Base-by-base conservation (phyloP, 2,797 vertebrate genomes). In the Molossus molossus region DNA sequence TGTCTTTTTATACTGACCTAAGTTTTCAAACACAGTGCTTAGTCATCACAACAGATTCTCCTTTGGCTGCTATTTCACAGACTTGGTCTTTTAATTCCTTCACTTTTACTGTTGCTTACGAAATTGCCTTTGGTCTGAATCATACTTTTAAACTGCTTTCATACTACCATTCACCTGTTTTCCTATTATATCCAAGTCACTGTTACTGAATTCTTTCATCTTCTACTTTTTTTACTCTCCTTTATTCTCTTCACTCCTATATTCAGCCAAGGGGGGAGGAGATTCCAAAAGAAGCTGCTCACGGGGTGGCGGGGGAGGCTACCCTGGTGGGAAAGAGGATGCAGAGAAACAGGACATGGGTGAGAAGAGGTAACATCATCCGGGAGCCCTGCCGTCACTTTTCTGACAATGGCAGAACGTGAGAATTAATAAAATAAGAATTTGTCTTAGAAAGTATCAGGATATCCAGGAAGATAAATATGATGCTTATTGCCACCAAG, bases 51-150 rank as follows among this genome's bases (percentile, higher is more conserved):
- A 53, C 72, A 91, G 77, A 84, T 58, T 87, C 67, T 94, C 94
- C 75, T 45, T 62, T 72, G 75, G 40, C 45, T 82, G 64, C 89
- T 64, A 13, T 72, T 95, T 94, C 96, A 91, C 93, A 90, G 64
- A 67, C 3, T 10, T 70, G 62, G 87, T 69, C 96, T 95, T 96
- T 96, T 92, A 48, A 94, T 96, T 97, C 92, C 89, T 92, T 95
- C 93, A 93, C 96, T 76, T 96, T 85, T 97, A 96, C 92, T 82
- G 37, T 87, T 96, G 87, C 91, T 58, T 60, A 90, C 96, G 91
- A 94, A 95, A 95, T 17, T 27, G 53, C 55, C 89, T 57, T 6
- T 62, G 3, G 17, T 55, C 93, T 89, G 76, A 86, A 83, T 89
- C 65, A 45, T 17, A 90, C 67, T 81, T 88, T 81, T 64, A 88